A percentile compares a stretch with the other conserved stretches of the same genome.
These are phyloP conservation scores for Bombus picipes DNA, from an alignment of 1,140 invertebrate genomes.

Conservation along the genomic window DNA sequence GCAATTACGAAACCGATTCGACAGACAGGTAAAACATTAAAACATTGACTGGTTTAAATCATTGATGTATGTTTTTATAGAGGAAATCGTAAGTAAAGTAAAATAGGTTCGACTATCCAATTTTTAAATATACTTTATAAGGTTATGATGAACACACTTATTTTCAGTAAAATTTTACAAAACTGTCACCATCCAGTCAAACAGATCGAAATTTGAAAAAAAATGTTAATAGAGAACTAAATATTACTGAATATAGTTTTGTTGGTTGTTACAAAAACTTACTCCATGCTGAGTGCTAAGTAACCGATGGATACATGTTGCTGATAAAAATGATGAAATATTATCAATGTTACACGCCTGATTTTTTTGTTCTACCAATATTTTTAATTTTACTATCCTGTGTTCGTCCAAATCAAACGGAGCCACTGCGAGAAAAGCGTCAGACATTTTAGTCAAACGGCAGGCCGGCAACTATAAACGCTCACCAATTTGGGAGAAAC, in stretches of 20 bases:
- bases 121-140: not conserved
- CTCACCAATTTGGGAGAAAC: not conserved
- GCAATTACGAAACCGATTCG: no score
- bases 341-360: not conserved
- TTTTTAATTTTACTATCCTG: constrained; percentile 12
- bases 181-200: not conserved
- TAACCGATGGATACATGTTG: constrained; percentile 32
- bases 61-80: not conserved
- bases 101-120: not conserved
- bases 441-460: constrained; percentile 63
- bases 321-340: not conserved
- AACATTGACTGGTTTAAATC: not conserved
- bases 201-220: not conserved
- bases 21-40: not conserved
- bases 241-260: constrained; percentile 14
- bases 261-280: constrained; percentile 2
- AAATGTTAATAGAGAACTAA: not conserved
- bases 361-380: not conserved
- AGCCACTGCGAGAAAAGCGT: constrained; percentile 33
- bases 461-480: constrained; percentile 47
- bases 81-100: not conserved
- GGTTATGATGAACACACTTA: not conserved
- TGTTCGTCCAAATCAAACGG: constrained; percentile 43
- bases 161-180: not conserved
- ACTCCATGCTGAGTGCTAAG: constrained; percentile 40